Base-by-base conservation (phyloP, 2,113 vertebrate genomes). In the Apus apus region DNA sequence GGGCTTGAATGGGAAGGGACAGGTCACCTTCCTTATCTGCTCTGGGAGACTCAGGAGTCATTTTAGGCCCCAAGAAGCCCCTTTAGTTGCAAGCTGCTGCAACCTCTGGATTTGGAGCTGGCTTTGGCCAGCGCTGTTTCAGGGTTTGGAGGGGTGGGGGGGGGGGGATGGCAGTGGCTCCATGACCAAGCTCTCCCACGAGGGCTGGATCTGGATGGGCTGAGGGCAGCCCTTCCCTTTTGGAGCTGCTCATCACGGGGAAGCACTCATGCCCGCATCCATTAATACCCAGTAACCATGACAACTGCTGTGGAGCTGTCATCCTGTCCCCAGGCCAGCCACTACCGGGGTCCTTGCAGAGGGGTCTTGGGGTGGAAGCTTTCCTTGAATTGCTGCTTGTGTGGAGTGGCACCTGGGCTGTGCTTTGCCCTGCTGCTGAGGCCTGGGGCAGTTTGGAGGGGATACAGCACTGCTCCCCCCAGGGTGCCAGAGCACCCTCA, bases 201-300 rank as follows among this genome's bases (percentile, higher is more conserved):
- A 58, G 40, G 43, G 18, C 38, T 56, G 34, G 22, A 75, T 9
- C 32, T 67, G 72, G n/a, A 16, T 61, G 40, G 27, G 72, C 15
- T 54, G 25, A 66, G 36, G 62, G 30, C 46, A 87, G 58, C 29
- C 30, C 46, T 61, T 87, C 36, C 54, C 46, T 82, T 62, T 58
- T 74, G 66, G 64, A 89, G 66, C 74, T 79, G 78, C 78, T 79
- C 40, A 46, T 84, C 93, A 27, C n/a, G 0, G 3, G 50, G 46
- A 76, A 93, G 32, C 5, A 2, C 34, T 83, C 46, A 11, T 64
- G 60, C 38, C 75, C 0, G 0, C 53, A 84, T 88, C 82, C 51
- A 16, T 93, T 94, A 94, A 86, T 84, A 94, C 68, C 56, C 82
- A 46, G 96, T 96, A 92, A 94, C 92, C 94, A 95, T 95, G 94